Conservation (phyloP, 92 coral and sea anemone genomes). For the Paramuricea clavata region DNA sequence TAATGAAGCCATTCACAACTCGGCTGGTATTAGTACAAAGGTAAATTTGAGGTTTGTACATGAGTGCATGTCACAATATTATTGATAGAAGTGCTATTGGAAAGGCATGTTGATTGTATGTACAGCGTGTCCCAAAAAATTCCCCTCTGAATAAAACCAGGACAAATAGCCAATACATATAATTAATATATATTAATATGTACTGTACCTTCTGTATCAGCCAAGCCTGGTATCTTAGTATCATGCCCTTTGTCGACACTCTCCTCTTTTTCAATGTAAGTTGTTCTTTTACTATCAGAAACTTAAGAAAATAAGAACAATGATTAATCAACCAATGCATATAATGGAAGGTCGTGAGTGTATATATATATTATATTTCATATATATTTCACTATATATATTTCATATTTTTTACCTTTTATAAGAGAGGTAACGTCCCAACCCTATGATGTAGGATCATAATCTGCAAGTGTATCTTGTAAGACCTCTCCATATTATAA, state of each 20-base stretch:
- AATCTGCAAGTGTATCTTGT: neutral
- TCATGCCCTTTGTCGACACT: neutral
- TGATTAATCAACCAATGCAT: too few relatives aligned
- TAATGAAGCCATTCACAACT: too few relatives aligned
- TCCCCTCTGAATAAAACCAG: neutral
- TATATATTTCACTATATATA: too few relatives aligned
- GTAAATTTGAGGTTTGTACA: neutral
- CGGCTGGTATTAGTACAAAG: too few relatives aligned
- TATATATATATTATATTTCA: too few relatives aligned
- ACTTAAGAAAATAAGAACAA: neutral
- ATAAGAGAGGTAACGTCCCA: neutral
- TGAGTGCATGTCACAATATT: too few relatives aligned
- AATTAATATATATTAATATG: too few relatives aligned
- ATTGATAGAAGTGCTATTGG: too few relatives aligned
- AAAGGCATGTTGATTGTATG: too few relatives aligned
- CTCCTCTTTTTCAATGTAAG: neutral
- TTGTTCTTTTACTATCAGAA: neutral
- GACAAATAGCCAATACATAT: too few relatives aligned
- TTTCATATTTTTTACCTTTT: too few relatives aligned
- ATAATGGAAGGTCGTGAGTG: too few relatives aligned
- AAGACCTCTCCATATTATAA: neutral
- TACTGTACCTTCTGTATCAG: neutral
- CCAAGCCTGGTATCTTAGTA: neutral
- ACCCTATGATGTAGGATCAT: neutral
- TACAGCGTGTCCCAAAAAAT: neutral